Percentiles rank a stretch among this genome's conserved stretches.
phyloP scores from a whole-genome alignment of 2,797 vertebrate genomes.

The Rhinoraja longicauda region DNA sequence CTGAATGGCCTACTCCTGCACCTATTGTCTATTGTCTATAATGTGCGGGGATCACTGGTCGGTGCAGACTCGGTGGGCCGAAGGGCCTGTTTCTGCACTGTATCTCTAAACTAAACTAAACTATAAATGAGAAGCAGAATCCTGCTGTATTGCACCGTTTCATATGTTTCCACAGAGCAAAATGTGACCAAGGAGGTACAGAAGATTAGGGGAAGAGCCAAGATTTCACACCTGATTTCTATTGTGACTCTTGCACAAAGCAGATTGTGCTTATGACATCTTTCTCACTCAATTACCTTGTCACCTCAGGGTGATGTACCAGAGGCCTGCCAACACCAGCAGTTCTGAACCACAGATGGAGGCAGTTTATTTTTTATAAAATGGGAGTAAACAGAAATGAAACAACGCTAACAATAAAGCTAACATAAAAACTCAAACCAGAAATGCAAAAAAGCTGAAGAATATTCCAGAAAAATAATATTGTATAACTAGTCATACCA shows the following conservation, averaged over 20 bases:
- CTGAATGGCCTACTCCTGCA: too few relatives aligned
- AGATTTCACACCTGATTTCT: not conserved
- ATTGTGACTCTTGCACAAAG: not conserved
- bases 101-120: too few relatives aligned
- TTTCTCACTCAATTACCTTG: not conserved
- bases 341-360: not conserved
- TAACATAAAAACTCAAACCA: not conserved
- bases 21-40: too few relatives aligned
- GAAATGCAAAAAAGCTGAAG: not conserved
- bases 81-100: too few relatives aligned
- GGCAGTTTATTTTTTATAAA: not conserved
- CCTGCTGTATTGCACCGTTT: not conserved
- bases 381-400: not conserved
- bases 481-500: slow-evolving; percentile 56
- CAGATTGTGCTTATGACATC: not conserved
- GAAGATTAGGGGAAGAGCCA: not conserved
- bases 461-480: slow-evolving; percentile 8
- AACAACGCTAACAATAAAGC: not conserved
- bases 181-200: not conserved
- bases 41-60: too few relatives aligned
- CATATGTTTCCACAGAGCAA: not conserved
- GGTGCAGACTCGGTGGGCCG: too few relatives aligned
- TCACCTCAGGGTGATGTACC: not conserved
- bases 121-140: not conserved
- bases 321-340: not conserved